A percentile compares a stretch with the other conserved stretches of the same genome.
Evolutionary conservation across 2,113 vertebrate genomes (phyloP).

Genomic region (Hirundichthys speculiger): DNA sequence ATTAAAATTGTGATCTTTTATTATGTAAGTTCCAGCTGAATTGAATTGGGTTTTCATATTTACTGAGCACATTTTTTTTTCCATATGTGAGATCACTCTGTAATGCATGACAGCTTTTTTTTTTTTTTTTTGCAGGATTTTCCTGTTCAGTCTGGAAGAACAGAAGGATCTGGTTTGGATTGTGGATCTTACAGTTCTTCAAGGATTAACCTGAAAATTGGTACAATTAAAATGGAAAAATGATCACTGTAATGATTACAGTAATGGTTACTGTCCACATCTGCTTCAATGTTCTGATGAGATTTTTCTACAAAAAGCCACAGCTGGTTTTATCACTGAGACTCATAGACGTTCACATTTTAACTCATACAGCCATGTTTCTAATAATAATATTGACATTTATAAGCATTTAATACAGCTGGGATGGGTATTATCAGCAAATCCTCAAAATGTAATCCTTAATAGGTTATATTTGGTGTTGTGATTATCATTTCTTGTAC

Average conservation of each 20-base stretch:
- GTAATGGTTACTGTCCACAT: too few relatives aligned
- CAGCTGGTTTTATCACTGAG: background rate
- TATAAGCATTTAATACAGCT: constrained; percentile 10
- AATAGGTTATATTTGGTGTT: constrained; percentile 45
- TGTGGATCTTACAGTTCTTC: too few relatives aligned
- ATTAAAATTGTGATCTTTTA: background rate
- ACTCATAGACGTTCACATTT: background rate
- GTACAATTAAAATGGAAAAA: too few relatives aligned
- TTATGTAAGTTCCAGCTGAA: background rate
- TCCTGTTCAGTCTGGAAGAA: background rate
- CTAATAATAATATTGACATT: constrained; percentile 20
- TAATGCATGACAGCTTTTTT: background rate
- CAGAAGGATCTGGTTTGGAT: too few relatives aligned
- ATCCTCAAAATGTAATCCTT: constrained; percentile 27
- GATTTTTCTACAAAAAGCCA: too few relatives aligned
- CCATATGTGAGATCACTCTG: background rate
- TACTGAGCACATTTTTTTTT: background rate
- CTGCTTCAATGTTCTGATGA: too few relatives aligned
- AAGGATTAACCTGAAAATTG: too few relatives aligned
- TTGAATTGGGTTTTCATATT: constrained; percentile 5
- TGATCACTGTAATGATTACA: too few relatives aligned
- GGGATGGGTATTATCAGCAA: background rate
- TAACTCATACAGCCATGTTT: constrained; percentile 3
- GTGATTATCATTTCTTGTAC: constrained; percentile 16
- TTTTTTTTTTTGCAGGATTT: background rate